Conservation (phyloP, 2,797 vertebrate species). For the Rhadinocentrus ornatus region DNA sequence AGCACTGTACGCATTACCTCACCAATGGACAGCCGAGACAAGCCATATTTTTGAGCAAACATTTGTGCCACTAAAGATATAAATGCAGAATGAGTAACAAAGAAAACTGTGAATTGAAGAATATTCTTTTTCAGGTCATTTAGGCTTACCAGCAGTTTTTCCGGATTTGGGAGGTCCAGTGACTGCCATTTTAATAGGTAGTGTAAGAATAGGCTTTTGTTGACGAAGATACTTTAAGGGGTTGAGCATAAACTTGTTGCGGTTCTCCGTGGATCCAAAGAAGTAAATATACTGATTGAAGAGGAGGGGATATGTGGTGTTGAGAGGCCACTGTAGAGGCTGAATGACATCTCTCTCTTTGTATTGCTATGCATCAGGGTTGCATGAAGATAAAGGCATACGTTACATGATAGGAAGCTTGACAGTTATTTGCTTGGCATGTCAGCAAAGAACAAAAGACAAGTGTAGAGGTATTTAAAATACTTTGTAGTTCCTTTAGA, state of each 20-base stretch:
- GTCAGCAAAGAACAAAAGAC: background rate
- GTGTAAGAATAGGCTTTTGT: slow-evolving; percentile 82
- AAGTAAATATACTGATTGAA: slow-evolving; percentile 93
- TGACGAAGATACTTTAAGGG: slow-evolving; percentile 93
- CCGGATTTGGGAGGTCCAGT: slow-evolving; percentile 95
- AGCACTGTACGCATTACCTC: slow-evolving; percentile 84
- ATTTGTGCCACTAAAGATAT: slow-evolving; percentile 84
- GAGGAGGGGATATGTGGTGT: slow-evolving; percentile 82
- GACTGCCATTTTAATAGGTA: slow-evolving; percentile 89
- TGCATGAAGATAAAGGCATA: background rate
- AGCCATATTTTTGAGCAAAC: slow-evolving; percentile 85
- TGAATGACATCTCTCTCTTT: slow-evolving; percentile 87
- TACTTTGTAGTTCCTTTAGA: background rate
- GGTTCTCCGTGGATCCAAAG: slow-evolving; percentile 89
- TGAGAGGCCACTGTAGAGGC: slow-evolving; percentile 80
- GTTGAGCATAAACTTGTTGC: slow-evolving; percentile 88
- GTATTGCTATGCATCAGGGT: slow-evolving; percentile 73
- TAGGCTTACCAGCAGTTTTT: slow-evolving; percentile 89
- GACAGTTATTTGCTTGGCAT: background rate
- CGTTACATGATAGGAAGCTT: background rate
- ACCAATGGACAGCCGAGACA: slow-evolving; percentile 87
- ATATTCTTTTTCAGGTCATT: background rate
- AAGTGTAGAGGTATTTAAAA: background rate
- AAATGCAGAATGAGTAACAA: slow-evolving; percentile 13
- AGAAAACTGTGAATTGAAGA: background rate